Evolutionary conservation across 2,797 vertebrate species (phyloP).

Genomic region (Micromesistius poutassou): DNA sequence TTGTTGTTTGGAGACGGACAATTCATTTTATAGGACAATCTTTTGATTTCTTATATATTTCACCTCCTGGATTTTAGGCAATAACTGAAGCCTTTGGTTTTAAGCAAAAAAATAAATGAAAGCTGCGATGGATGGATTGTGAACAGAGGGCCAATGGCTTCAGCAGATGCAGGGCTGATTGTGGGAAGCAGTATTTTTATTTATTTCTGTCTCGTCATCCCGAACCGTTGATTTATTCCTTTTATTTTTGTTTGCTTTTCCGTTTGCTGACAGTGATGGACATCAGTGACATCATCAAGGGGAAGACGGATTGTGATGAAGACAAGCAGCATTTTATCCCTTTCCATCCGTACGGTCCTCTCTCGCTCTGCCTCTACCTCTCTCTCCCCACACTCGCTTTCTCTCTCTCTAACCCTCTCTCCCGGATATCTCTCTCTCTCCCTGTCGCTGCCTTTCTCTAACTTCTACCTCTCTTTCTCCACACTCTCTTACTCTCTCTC

Average conservation of each 20-base stretch:
- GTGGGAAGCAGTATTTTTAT: neutral
- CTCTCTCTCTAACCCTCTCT: neutral
- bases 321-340: slow-evolving; percentile 98
- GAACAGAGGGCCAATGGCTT: neutral
- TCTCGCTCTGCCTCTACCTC: neutral
- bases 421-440: neutral
- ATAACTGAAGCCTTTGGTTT: neutral
- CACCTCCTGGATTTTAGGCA: neutral
- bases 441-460: neutral
- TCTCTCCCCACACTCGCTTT: neutral
- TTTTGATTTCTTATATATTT: neutral
- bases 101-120: neutral
- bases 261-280: slow-evolving; percentile 86
- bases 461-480: neutral
- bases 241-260: slow-evolving; percentile 40
- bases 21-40: neutral
- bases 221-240: neutral
- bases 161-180: neutral
- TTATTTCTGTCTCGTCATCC: neutral
- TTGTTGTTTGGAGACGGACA: neutral
- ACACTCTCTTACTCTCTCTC: no score
- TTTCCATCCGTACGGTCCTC: slow-evolving; percentile 87
- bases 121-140: neutral
- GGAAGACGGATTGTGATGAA: slow-evolving; percentile 92
- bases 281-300: slow-evolving; percentile 95